A percentile compares a stretch with the other conserved stretches of the same genome.
Evolutionary conservation across 2,113 vertebrate species (phyloP).

Genomic region (Takifugu bimaculatus): DNA sequence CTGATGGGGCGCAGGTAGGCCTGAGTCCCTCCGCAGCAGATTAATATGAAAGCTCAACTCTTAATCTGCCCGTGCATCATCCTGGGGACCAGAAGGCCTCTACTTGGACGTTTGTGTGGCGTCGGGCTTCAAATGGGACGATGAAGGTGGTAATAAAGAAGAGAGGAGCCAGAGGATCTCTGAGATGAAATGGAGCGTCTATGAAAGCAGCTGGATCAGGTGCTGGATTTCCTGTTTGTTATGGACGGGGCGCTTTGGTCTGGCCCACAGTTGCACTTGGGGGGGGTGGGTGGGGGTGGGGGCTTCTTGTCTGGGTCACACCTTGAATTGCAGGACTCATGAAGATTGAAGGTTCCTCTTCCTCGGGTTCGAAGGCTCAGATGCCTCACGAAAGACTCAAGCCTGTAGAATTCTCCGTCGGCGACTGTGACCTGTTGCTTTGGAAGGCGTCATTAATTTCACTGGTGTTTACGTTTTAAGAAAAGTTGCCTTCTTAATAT

Average conservation of each 20-base stretch:
- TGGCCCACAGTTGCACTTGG: conserved; percentile 21
- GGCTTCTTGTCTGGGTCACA: conserved; percentile 38
- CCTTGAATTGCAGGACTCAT: conserved; percentile 50
- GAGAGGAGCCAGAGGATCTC: background rate
- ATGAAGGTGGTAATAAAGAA: background rate
- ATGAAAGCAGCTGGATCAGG: background rate
- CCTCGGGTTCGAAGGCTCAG: conserved; percentile 34
- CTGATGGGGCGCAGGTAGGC: background rate
- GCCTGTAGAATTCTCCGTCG: conserved; percentile 7
- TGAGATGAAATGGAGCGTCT: background rate
- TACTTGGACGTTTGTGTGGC: background rate
- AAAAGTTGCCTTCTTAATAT: conserved; percentile 13
- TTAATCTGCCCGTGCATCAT: conserved; percentile 6
- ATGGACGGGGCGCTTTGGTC: conserved; percentile 14
- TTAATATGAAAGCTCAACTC: background rate
- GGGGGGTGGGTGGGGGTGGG: conserved; percentile 2
- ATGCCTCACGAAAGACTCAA: conserved; percentile 15
- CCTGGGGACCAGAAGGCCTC: conserved; percentile 7
- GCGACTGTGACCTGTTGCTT: background rate
- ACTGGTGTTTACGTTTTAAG: conserved; percentile 5
- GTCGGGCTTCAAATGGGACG: background rate
- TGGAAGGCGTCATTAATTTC: too few relatives aligned
- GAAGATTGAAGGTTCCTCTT: conserved; percentile 14
- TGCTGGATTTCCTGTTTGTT: background rate
- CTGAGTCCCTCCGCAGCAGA: background rate